These are phyloP conservation scores for Antheraea assamensis DNA, from an alignment of 2,888 invertebrate genomes.

Conservation along the genomic window DNA sequence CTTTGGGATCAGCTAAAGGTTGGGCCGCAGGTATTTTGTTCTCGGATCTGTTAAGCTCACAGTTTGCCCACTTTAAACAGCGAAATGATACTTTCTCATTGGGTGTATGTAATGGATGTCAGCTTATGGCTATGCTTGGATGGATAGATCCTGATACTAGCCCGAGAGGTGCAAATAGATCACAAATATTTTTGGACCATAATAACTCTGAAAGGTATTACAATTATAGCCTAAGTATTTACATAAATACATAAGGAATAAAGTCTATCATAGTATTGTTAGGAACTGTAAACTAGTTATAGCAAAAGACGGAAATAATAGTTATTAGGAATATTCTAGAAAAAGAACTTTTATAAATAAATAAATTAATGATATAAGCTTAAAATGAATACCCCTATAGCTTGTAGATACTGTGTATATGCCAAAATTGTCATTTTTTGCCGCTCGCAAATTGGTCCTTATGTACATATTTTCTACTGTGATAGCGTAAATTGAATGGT, in stretches of 20 bases:
- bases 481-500: too few relatives aligned
- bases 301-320: background rate
- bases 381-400: too few relatives aligned
- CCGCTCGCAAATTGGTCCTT: too few relatives aligned
- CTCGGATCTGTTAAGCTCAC: conserved; percentile 87
- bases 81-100: conserved; percentile 95
- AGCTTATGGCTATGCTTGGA: conserved; percentile 95
- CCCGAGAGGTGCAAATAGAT: conserved; percentile 44
- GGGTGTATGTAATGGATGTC: conserved; percentile 99
- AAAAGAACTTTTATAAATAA: background rate
- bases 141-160: conserved; percentile 87
- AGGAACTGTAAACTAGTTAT: background rate
- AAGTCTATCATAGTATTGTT: background rate
- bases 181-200: conserved; percentile 88
- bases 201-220: conserved; percentile 93
- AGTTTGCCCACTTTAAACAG: conserved; percentile 89
- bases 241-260: background rate
- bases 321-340: background rate
- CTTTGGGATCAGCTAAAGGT: conserved; percentile 98
- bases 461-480: too few relatives aligned
- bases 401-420: too few relatives aligned
- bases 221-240: background rate
- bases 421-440: too few relatives aligned
- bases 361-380: too few relatives aligned
- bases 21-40: conserved; percentile 97